Base-by-base conservation (phyloP, 2,113 vertebrate genomes). In the Oenanthe oenanthe region DNA sequence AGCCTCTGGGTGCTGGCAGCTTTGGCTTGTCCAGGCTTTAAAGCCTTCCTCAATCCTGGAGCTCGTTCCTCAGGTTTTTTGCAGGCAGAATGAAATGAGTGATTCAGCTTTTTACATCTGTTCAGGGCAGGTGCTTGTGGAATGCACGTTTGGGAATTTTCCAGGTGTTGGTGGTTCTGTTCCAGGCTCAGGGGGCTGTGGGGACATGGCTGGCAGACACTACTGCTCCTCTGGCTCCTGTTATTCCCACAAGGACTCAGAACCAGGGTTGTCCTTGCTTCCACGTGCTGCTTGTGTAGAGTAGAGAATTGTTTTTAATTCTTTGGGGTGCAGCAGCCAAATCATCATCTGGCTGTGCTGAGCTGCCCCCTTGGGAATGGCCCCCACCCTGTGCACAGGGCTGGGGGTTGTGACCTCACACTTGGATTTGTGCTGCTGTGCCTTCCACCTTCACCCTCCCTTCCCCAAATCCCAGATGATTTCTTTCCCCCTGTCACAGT, bases 371-470 rank as follows among this genome's bases (percentile, higher is more conserved):
- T 70, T 1, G 4, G 20, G 50, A 31, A 6, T 7, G 14, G 28
- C 53, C 19, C 26, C n/a, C 22, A 6, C n/a, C 12, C 32, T n/a
- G 54, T 53, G 29, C 45, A 6, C 0, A 0, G 45, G 16, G 34
- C 34, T 66, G 26, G 25, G 51, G 5, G 40, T 0, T 19, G 3
- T 12, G 24, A 13, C 32, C 38, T 78, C 25, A 5, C 17, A 14
- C 14, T 4, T 25, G 54, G 20, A 1, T 79, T 88, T 53, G 57
- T 66, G 47, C 51, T 36, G 14, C 25, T 73, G 42, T 53, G 34
- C 20, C 17, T 40, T 29, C 15, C 18, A 14, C 67, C 19, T 40
- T 68, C 36, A 9, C 5, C 6, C 9, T 17, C 5, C 6, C 9
- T 17, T n/a, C 24, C 42, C 25, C 34, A 36, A 8, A 25, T 32